phyloP scores from a whole-genome alignment of 2,888 invertebrate genomes.

The Drosophila heteroneura region DNA sequence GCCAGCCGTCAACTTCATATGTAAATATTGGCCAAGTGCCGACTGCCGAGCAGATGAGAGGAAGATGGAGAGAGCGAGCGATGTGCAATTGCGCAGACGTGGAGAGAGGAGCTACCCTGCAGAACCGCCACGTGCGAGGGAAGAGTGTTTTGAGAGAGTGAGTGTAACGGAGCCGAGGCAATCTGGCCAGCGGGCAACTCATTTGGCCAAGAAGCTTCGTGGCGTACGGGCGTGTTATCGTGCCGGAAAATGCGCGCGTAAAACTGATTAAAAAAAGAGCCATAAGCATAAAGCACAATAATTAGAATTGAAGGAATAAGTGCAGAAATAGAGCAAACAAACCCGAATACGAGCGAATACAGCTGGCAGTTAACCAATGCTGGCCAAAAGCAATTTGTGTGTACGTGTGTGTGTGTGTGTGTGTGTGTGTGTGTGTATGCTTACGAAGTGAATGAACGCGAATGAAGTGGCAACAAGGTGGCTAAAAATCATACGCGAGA shows the following conservation, averaged over 20 bases:
- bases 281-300: constrained; percentile 37
- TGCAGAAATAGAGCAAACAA: constrained; percentile 34
- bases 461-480: constrained; percentile 41
- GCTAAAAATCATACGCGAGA: constrained; percentile 23
- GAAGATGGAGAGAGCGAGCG: background rate
- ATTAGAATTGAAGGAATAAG: constrained; percentile 30
- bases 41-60: constrained; percentile 18
- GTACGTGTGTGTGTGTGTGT: background rate
- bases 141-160: constrained; percentile 22
- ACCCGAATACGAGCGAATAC: constrained; percentile 26
- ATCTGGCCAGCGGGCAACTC: constrained; percentile 78
- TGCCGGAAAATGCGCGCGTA: constrained; percentile 77
- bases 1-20: constrained; percentile 66
- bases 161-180: constrained; percentile 42
- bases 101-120: constrained; percentile 31
- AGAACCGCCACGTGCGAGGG: constrained; percentile 46
- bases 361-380: constrained; percentile 30
- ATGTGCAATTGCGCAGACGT: constrained; percentile 31
- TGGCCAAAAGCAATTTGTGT: constrained; percentile 37
- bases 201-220: constrained; percentile 84
- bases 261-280: constrained; percentile 50
- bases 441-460: constrained; percentile 46
- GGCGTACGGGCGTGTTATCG: constrained; percentile 82
- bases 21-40: constrained; percentile 70
- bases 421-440: constrained; percentile 21